Percentiles rank a stretch among this genome's conserved stretches.
phyloP scores from a whole-genome alignment of 2,797 vertebrate species.

The Xiphophorus birchmanni region DNA sequence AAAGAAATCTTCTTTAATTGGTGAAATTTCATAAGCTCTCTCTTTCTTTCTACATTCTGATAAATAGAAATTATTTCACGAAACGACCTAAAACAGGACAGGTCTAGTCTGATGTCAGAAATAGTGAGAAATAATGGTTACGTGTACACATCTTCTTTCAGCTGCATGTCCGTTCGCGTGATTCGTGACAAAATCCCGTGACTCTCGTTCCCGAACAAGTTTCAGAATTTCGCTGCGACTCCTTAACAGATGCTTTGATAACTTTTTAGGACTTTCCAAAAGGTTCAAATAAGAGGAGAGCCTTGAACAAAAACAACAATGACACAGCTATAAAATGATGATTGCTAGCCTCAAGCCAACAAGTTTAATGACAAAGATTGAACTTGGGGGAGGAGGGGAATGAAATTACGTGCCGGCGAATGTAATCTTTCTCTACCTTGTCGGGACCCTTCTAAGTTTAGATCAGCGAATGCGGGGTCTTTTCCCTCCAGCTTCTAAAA shows the following conservation, averaged over 20 bases:
- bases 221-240: background rate
- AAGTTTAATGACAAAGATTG: background rate
- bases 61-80: background rate
- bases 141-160: background rate
- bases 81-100: background rate
- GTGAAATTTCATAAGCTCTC: too few relatives aligned
- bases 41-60: background rate
- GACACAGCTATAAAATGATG: background rate
- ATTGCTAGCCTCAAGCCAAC: conserved; percentile 2
- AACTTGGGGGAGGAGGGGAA: conserved; percentile 11
- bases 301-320: background rate
- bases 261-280: background rate
- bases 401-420: background rate
- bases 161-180: background rate
- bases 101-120: background rate
- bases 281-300: background rate
- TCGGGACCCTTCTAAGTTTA: conserved; percentile 54
- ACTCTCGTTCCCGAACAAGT: too few relatives aligned
- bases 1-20: background rate
- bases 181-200: background rate
- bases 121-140: background rate
- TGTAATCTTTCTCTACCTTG: conserved; percentile 24
- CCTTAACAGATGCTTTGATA: background rate
- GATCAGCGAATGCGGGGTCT: conserved; percentile 50
- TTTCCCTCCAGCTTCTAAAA: conserved; percentile 63